Evolutionary conservation across 2,797 vertebrate genomes (phyloP).

Genomic region (Acipenser transmontanus): DNA sequence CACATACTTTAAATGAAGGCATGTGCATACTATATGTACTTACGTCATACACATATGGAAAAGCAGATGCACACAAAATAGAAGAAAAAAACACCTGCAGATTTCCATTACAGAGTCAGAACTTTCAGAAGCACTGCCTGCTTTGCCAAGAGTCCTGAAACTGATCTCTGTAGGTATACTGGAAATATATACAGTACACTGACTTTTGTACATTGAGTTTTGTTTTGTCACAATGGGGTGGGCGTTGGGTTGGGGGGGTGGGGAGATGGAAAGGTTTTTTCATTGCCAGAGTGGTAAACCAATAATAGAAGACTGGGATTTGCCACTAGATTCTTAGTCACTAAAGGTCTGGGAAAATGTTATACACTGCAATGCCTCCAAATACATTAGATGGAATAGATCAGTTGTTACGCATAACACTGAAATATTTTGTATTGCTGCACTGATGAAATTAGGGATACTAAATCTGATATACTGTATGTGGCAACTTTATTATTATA

Average conservation of each 20-base stretch:
- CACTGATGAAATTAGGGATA: too few species aligned
- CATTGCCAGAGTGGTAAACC: not conserved
- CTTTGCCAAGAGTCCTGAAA: constrained; percentile 5
- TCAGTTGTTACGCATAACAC: too few species aligned
- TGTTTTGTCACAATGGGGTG: not conserved
- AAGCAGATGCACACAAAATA: constrained; percentile 14
- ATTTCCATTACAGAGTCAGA: not conserved
- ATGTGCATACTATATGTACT: too few species aligned
- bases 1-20: too few species aligned
- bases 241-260: not conserved
- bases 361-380: not conserved
- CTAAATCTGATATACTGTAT: too few species aligned
- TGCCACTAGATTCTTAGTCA: not conserved
- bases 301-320: not conserved
- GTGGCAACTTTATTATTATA: too few species aligned
- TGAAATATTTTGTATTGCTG: too few species aligned
- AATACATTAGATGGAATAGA: too few species aligned
- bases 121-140: not conserved
- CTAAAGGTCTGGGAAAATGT: not conserved
- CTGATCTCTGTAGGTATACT: not conserved
- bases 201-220: not conserved
- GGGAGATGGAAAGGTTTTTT: not conserved
- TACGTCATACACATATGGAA: constrained; percentile 3
- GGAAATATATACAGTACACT: constrained; percentile 1
- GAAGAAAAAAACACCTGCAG: constrained; percentile 3